A percentile compares a stretch with the other conserved stretches of the same genome.
These are phyloP conservation scores for Chlorops oryzae DNA, from an alignment of 1,140 invertebrate species.

Conservation along the genomic window DNA sequence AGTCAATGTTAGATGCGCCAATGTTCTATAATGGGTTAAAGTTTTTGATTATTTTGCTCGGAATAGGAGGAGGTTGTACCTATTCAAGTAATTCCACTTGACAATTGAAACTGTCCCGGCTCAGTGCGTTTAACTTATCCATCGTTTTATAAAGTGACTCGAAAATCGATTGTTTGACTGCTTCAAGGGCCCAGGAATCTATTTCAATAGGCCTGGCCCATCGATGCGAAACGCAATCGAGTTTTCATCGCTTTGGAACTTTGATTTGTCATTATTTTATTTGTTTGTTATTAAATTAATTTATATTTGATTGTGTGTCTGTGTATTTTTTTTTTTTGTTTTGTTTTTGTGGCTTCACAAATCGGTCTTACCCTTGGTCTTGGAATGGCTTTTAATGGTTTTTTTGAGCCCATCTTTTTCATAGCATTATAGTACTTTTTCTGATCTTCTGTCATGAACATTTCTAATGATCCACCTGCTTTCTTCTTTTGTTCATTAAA, in stretches of 20 bases:
- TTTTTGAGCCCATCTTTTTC: slow-evolving; percentile 99
- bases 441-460: slow-evolving; percentile 99
- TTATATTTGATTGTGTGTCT: slow-evolving; percentile 1
- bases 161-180: too few relatives aligned
- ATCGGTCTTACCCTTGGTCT: slow-evolving; percentile 75
- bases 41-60: too few relatives aligned
- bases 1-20: too few relatives aligned
- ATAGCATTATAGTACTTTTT: slow-evolving; percentile 99
- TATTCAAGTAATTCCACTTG: too few relatives aligned
- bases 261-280: not conserved
- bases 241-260: not conserved
- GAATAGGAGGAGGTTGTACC: too few relatives aligned
- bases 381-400: slow-evolving; percentile 95
- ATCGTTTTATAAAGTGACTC: too few relatives aligned
- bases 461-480: slow-evolving; percentile 93
- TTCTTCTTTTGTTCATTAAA: slow-evolving; percentile 99
- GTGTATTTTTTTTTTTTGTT: slow-evolving; percentile 17
- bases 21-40: too few relatives aligned
- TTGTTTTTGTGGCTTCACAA: slow-evolving; percentile 20
- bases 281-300: not conserved
- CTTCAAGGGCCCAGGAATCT: too few relatives aligned
- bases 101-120: too few relatives aligned
- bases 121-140: too few relatives aligned
- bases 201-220: too few relatives aligned
- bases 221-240: too few relatives aligned